Base-by-base conservation (phyloP, 2,888 invertebrate species). In the Agonum fuliginosum region DNA sequence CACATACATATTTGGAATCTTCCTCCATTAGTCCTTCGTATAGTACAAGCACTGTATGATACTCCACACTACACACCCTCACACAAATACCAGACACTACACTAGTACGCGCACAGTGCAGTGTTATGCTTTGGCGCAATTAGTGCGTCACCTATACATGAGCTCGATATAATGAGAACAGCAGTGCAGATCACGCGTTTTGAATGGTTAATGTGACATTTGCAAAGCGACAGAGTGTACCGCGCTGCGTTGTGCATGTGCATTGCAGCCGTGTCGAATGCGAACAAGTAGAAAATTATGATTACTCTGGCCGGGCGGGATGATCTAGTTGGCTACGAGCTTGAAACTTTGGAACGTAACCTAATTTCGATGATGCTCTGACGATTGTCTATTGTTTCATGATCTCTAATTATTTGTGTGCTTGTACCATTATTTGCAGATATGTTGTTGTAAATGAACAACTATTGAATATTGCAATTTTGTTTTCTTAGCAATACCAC, bases 151-250 rank as follows among this genome's bases (percentile, higher is more conserved):
- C 74, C 74, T 74, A 74, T 41, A 41, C 41, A 54, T 54, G 41
- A 41, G 67, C 74, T 41, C 58, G 27, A 51, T 74, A 46, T 74
- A 74, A 74, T 74, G 74, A 74, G 74, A 74, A 46, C 58, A 74
- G 46, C 74, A 74, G 41, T 74, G 41, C 74, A 74, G 58, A 20
- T 65, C 74, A 74, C 65, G 62, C 74, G 74, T 65, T 20, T 20
- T 74, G 74, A 74, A 74, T 74, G 41, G 74, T 65, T 74, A 74
- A 74, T 74, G 74, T 74, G 74, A 74, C 74, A 74, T 65, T 73
- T 65, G 43, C 37, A 54, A 48, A 70, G 58, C 70, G 43, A 30
- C 43, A 70, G 20, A 30, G 48, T 14, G 51, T 37, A n/a, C 22
- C 17, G 8, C 14, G 12, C 37, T 30, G 30, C 3, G 17, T 17